Conservation (phyloP, 1,140 invertebrate species). For the Orchestia grillus region DNA sequence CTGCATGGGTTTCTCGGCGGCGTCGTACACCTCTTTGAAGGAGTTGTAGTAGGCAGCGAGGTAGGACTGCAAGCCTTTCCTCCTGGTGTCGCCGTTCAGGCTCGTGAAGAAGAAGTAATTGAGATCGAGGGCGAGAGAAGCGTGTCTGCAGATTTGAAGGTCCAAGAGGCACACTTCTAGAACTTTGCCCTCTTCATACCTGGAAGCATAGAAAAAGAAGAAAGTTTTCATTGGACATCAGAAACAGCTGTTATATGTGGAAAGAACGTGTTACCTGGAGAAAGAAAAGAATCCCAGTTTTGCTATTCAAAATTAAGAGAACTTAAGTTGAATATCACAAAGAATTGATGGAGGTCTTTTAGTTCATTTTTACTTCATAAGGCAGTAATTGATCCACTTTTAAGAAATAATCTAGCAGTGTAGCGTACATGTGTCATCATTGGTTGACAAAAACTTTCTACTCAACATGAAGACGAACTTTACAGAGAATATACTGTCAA, state of each 20-base stretch:
- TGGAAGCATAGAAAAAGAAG: not conserved
- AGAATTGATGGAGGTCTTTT: not conserved
- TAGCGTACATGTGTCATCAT: not conserved
- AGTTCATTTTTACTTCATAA: not conserved
- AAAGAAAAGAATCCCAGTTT: too few species aligned
- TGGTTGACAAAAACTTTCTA: not conserved
- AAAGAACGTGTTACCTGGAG: not conserved
- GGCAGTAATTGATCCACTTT: not conserved
- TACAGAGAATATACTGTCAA: not conserved
- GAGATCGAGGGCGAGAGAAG: constrained; percentile 43
- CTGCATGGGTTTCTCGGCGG: not conserved
- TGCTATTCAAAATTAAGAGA: not conserved
- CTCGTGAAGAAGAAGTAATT: constrained; percentile 52
- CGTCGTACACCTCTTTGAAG: not conserved
- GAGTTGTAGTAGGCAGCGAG: not conserved
- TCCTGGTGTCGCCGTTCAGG: constrained; percentile 49
- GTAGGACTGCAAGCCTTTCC: not conserved
- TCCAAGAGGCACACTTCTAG: constrained; percentile 28
- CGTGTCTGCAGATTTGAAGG: constrained; percentile 18
- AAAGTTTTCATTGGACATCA: not conserved
- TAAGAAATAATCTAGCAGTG: not conserved
- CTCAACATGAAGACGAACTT: not conserved
- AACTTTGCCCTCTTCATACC: constrained; percentile 32
- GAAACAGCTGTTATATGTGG: not conserved
- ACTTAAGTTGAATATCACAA: not conserved